Conservation (phyloP, 2,888 invertebrate species). For the Punctoribates punctum region DNA sequence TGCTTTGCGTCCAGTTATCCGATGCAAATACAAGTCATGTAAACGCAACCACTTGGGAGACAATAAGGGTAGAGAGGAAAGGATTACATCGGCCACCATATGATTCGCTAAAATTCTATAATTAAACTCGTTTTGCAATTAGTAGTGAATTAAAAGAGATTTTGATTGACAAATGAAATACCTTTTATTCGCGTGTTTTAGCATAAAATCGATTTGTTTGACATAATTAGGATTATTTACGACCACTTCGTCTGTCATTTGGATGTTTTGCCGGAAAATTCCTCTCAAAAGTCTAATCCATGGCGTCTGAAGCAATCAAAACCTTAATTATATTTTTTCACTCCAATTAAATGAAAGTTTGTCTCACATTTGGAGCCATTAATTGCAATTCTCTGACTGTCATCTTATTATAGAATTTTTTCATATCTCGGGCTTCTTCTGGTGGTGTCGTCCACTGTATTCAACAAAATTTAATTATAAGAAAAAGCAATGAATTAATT, state of each 20-base stretch:
- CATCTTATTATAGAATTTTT: constrained; percentile 86
- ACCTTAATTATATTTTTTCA: background rate
- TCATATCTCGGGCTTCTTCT: constrained; percentile 84
- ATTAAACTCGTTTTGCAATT: background rate
- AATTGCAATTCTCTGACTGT: constrained; percentile 69
- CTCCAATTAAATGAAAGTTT: background rate
- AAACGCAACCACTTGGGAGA: constrained; percentile 60
- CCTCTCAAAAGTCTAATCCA: background rate
- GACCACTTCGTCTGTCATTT: background rate
- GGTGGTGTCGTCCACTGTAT: constrained; percentile 73
- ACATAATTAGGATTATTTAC: constrained; percentile 26
- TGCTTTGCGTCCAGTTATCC: constrained; percentile 64
- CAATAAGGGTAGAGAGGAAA: constrained; percentile 45
- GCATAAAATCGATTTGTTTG: constrained; percentile 9
- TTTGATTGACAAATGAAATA: background rate
- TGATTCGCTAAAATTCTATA: constrained; percentile 71
- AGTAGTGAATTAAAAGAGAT: background rate
- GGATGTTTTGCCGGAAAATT: background rate
- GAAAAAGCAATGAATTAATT: background rate
- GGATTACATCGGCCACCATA: constrained; percentile 78
- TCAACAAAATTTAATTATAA: constrained; percentile 20
- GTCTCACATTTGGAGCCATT: constrained; percentile 59
- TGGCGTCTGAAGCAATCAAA: background rate
- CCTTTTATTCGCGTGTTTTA: background rate
- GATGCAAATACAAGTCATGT: constrained; percentile 74